Evolutionary conservation across 1,140 invertebrate genomes (phyloP).

Genomic region (Drosophila baimaii): DNA sequence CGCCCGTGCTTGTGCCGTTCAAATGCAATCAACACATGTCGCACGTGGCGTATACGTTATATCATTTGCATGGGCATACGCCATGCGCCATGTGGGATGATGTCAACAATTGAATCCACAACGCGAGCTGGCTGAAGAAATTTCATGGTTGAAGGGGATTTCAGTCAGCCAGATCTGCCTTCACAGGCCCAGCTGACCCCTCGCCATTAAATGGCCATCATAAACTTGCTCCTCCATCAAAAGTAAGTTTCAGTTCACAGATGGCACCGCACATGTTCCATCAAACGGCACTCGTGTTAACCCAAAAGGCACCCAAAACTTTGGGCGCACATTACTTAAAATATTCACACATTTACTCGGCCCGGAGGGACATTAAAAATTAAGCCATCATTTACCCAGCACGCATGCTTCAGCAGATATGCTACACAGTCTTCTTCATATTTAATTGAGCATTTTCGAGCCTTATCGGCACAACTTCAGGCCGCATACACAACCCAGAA

Average conservation of each 20-base stretch:
- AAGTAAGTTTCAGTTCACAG: constrained; percentile 16
- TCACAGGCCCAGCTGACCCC: not conserved
- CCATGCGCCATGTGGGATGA: constrained; percentile 6
- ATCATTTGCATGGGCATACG: constrained; percentile 46
- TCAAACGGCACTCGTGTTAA: constrained; percentile 24
- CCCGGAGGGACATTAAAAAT: constrained; percentile 16
- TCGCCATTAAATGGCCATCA: constrained; percentile 40
- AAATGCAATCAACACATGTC: constrained; percentile 52
- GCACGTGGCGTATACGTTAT: constrained; percentile 48
- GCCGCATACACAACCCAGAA: constrained; percentile 19
- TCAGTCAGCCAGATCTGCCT: constrained; percentile 1
- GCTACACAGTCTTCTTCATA: constrained; percentile 2
- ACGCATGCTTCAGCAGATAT: constrained; percentile 23
- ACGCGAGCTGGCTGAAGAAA: not conserved
- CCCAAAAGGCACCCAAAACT: constrained; percentile 15
- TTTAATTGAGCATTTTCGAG: constrained; percentile 32
- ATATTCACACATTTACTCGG: constrained; percentile 36
- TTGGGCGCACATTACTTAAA: constrained; percentile 26
- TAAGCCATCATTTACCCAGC: constrained; percentile 19
- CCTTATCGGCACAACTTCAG: constrained; percentile 45
- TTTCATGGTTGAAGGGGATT: not conserved
- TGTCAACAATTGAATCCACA: constrained; percentile 15
- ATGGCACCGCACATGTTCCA: constrained; percentile 16
- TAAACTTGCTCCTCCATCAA: constrained; percentile 24
- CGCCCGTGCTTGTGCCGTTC: not conserved